Evolutionary conservation across 1,140 invertebrate genomes (phyloP), one percentile per base, ranked within the genome.

Genomic region (Diachasmimorpha longicaudata): DNA sequence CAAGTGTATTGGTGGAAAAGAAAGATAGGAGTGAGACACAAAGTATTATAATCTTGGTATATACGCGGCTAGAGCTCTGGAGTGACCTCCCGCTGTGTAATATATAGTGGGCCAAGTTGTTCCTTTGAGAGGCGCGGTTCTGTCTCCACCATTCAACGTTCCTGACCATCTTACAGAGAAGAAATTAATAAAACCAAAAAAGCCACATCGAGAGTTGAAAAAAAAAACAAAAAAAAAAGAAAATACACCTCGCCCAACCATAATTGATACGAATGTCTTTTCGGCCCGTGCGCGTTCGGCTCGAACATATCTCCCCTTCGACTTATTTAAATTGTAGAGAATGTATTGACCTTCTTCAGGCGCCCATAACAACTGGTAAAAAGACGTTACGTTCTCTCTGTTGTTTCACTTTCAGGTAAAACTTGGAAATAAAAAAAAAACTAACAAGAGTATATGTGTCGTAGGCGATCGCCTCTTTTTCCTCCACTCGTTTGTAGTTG

Each of bases 211-310:
- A 66, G 8, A 14, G 19, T 21, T 8, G 39, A 70, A 48, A 6
- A 36, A n/a, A 37, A 67, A 67, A 67, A n/a, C n/a, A n/a, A n/a
- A n/a, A n/a, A 37, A 37, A 68, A 39, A 14, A 14, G 14, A n/a
- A 68, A 68, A 52, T 58, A 75, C 74, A 70, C 42, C 42, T 75
- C 82, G 83, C 83, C 83, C 83, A 84, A 79, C 84, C 81, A 87
- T 89, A 88, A 89, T 89, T 89, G 87, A 89, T 89, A 89, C 84
- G 87, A 86, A 89, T 87, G 86, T 88, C 86, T 87, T 87, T 86
- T 84, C 78, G 82, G 79, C 77, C 77, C 81, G 78, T 78, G 80
- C 80, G 79, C 79, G 58, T 63, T 31, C 14, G 21, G 14, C 23
- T 31, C 21, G 23, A 31, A 63, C 21, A 63, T 79, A 85, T 85